phyloP scores from a whole-genome alignment of 2,797 vertebrate genomes.

The Sebastes hubbsi region DNA sequence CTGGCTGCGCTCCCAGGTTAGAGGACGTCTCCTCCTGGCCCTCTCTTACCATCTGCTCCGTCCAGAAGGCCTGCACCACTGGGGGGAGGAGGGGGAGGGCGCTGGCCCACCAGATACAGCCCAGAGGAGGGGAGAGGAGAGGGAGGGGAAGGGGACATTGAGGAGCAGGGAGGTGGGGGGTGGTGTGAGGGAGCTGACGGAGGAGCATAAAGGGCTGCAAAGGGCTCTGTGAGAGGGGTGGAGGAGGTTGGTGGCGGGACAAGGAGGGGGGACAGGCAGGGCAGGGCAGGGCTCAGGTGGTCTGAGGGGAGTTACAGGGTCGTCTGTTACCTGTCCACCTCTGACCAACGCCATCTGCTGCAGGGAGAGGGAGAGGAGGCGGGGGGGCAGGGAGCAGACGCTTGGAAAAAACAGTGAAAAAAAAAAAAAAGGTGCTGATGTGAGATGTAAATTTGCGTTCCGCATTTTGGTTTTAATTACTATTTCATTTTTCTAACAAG shows the following conservation, averaged over 20 bases:
- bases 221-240: neutral
- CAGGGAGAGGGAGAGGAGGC: conserved; percentile 32
- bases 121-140: conserved; percentile 56
- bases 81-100: conserved; percentile 52
- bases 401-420: neutral
- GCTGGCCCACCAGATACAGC: conserved; percentile 41
- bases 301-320: conserved; percentile 63
- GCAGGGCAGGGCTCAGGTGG: conserved; percentile 61
- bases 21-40: conserved; percentile 82
- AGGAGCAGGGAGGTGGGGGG: conserved; percentile 9
- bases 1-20: conserved; percentile 82
- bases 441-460: conserved; percentile 49
- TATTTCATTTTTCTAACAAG: conserved; percentile 57
- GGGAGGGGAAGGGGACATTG: neutral
- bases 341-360: conserved; percentile 81
- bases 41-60: conserved; percentile 82
- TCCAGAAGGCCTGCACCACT: conserved; percentile 79
- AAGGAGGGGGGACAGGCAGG: conserved; percentile 11
- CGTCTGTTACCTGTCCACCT: conserved; percentile 83
- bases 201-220: conserved; percentile 30
- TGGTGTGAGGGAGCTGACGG: neutral
- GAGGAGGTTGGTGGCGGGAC: conserved; percentile 23
- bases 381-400: conserved; percentile 1
- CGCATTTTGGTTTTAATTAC: conserved; percentile 56
- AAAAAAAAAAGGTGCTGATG: conserved; percentile 32